phyloP scores from a whole-genome alignment of 1,140 invertebrate genomes.

The Pseudomyrmex gracilis region DNA sequence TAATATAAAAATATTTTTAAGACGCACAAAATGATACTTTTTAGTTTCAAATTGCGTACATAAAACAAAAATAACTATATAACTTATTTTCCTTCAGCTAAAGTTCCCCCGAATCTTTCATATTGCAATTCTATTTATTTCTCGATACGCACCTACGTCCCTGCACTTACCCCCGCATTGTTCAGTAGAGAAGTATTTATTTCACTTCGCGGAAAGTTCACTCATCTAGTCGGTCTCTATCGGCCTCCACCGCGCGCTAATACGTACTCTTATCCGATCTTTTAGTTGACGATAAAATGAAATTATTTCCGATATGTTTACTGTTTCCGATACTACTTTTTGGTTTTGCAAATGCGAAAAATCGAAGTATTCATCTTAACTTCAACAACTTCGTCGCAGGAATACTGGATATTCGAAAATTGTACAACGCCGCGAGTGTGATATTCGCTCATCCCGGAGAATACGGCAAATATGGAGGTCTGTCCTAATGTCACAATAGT shows the following conservation, averaged over 20 bases:
- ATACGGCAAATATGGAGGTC: slow-evolving; percentile 22
- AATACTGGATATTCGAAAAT: slow-evolving; percentile 44
- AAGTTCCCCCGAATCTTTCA: too few species aligned
- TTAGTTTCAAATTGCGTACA: too few species aligned
- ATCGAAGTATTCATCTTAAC: neutral
- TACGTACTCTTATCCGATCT: neutral
- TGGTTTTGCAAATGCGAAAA: neutral
- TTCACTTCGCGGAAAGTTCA: slow-evolving; percentile 23
- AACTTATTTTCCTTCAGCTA: neutral
- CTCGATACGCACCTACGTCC: neutral
- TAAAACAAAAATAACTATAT: too few species aligned
- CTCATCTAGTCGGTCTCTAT: slow-evolving; percentile 26
- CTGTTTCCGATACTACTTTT: neutral
- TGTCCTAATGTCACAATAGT: neutral
- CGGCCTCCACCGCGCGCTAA: neutral
- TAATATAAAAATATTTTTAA: too few species aligned
- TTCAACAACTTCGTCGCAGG: slow-evolving; percentile 15
- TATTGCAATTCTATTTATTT: slow-evolving; percentile 11
- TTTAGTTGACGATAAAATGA: neutral
- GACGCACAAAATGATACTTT: too few species aligned
- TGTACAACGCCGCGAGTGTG: slow-evolving; percentile 54
- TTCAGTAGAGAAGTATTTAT: slow-evolving; percentile 4
- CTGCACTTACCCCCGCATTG: slow-evolving; percentile 5
- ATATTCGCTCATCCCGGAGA: slow-evolving; percentile 37
- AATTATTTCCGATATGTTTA: neutral